These are phyloP conservation scores for Bimastos eiseni DNA, from an alignment of 2,888 invertebrate species.

Conservation along the genomic window DNA sequence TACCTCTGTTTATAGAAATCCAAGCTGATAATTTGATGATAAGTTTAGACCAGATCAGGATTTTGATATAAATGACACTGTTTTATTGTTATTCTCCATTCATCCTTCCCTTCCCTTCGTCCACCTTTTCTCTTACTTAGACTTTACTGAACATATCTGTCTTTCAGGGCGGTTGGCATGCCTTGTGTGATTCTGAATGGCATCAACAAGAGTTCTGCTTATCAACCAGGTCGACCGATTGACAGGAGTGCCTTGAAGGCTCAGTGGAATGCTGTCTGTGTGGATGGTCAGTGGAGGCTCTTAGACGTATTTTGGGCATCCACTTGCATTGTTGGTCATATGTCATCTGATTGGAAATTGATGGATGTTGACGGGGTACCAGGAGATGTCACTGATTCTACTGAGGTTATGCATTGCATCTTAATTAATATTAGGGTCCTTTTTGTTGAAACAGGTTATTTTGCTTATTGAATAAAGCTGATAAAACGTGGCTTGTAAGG, in stretches of 20 bases:
- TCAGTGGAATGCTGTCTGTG: slow-evolving; percentile 60
- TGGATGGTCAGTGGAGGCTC: slow-evolving; percentile 56
- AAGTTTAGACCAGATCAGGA: no score
- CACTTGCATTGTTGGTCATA: slow-evolving; percentile 54
- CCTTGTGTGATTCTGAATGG: slow-evolving; percentile 57
- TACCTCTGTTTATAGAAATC: no score
- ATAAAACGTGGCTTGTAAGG: no score
- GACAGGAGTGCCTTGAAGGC: slow-evolving; percentile 55
- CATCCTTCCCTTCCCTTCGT: no score
- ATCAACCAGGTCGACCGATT: slow-evolving; percentile 52
- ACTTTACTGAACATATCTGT: background rate
- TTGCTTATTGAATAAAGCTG: no score
- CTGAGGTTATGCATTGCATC: no score
- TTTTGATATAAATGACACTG: no score
- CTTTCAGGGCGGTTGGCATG: slow-evolving; percentile 53
- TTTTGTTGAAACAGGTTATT: no score
- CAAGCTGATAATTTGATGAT: no score
- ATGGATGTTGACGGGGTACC: slow-evolving; percentile 50
- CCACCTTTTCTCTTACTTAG: background rate
- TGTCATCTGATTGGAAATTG: slow-evolving; percentile 54
- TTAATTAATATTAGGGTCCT: no score
- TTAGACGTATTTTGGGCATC: slow-evolving; percentile 60
- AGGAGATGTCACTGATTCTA: no score
- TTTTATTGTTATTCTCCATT: no score
- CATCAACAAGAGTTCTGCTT: slow-evolving; percentile 60